These are phyloP conservation scores for Etheostoma nigrum DNA, from an alignment of 2,797 vertebrate genomes.

Conservation along the genomic window DNA sequence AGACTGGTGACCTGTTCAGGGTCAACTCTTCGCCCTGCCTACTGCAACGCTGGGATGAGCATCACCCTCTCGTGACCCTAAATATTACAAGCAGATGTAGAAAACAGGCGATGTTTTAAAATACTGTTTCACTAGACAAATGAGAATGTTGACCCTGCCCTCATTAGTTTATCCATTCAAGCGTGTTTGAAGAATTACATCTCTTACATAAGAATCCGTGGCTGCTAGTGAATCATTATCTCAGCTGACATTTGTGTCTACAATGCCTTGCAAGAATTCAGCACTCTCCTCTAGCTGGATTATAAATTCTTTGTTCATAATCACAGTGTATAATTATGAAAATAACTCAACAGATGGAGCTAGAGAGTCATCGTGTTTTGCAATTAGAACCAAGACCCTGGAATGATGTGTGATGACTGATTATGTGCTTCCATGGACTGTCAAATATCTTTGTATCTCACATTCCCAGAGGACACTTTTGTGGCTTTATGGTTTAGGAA, in stretches of 20 bases:
- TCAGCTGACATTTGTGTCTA: conserved; percentile 57
- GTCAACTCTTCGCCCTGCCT: neutral
- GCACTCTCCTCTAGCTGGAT: conserved; percentile 19
- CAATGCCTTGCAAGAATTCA: conserved; percentile 46
- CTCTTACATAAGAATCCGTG: conserved; percentile 63
- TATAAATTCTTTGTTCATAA: conserved; percentile 17
- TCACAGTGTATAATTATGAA: conserved; percentile 25
- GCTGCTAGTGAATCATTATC: conserved; percentile 69
- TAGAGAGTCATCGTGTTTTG: conserved; percentile 65
- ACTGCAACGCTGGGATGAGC: conserved; percentile 28
- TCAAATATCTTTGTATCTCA: conserved; percentile 62
- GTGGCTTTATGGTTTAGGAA: conserved; percentile 57
- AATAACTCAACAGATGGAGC: conserved; percentile 75
- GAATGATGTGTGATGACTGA: conserved; percentile 55
- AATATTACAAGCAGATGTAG: conserved; percentile 16
- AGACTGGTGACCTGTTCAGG: conserved; percentile 1
- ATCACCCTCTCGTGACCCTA: neutral
- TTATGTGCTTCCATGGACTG: conserved; percentile 63
- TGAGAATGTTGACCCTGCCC: conserved; percentile 43
- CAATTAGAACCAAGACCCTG: conserved; percentile 45
- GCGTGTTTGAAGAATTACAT: conserved; percentile 61
- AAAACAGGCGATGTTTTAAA: conserved; percentile 43
- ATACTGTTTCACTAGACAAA: conserved; percentile 39
- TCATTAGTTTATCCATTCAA: conserved; percentile 66
- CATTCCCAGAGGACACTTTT: conserved; percentile 57